phyloP scores from a whole-genome alignment of 1,140 invertebrate species.

The Physella acuta region DNA sequence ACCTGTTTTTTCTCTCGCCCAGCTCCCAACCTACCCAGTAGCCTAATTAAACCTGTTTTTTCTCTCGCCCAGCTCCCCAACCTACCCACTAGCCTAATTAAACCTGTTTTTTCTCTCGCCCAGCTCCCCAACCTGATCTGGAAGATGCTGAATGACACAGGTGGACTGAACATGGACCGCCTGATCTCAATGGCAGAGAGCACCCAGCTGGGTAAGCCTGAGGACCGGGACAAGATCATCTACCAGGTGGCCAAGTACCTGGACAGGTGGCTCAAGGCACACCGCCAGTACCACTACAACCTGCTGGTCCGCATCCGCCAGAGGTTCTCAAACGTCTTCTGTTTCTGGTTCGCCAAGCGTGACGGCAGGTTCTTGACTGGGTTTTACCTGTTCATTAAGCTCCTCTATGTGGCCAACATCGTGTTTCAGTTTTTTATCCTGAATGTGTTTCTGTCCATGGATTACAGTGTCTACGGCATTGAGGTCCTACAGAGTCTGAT shows the following conservation, averaged over 20 bases:
- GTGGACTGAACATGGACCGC: slow-evolving; percentile 30
- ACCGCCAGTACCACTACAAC: slow-evolving; percentile 28
- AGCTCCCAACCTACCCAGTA: too few species aligned
- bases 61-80: too few species aligned
- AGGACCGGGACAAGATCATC: slow-evolving; percentile 24
- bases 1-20: too few species aligned
- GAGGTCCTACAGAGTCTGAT: slow-evolving; percentile 9
- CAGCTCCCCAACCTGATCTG: slow-evolving; percentile 30
- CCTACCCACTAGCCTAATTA: too few species aligned
- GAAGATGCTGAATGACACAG: slow-evolving; percentile 25
- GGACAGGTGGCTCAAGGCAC: slow-evolving; percentile 28
- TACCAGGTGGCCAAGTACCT: slow-evolving; percentile 27
- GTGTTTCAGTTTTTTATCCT: slow-evolving; percentile 46
- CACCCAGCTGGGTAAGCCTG: slow-evolving; percentile 24
- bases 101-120: not conserved
- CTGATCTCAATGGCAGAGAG: slow-evolving; percentile 24
- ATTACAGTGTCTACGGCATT: slow-evolving; percentile 27
- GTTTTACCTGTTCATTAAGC: slow-evolving; percentile 55
- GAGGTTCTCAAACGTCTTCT: slow-evolving; percentile 23
- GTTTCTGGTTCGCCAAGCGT: slow-evolving; percentile 49
- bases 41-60: too few species aligned
- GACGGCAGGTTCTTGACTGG: slow-evolving; percentile 61
- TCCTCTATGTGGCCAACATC: slow-evolving; percentile 45
- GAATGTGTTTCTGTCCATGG: slow-evolving; percentile 42
- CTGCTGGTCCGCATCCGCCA: slow-evolving; percentile 19